Base-by-base conservation (phyloP, 1,140 invertebrate genomes). In the Aphelenchoides avenae region DNA sequence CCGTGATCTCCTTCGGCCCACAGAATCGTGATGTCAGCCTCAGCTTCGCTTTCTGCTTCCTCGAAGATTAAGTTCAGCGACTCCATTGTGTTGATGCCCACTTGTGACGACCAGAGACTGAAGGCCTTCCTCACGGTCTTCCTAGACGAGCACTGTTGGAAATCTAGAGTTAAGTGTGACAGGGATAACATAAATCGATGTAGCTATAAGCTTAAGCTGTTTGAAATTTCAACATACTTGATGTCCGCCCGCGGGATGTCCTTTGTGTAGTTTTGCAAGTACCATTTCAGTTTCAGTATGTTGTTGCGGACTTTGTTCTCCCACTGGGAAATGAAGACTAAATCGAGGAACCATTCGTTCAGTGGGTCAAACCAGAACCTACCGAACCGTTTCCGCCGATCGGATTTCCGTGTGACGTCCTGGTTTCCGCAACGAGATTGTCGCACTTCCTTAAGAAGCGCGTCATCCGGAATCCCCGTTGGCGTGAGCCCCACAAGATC, bases 1-100 rank as follows among this genome's bases (percentile, higher is more conserved):
- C 67, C 68, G 31, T 71, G 68, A 27, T 71, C 68, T 4, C 71
- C 68, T 50, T 65, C 61, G 31, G 68, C 68, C 68, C 68, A 71
- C 20, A 62, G 33, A 43, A 71, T 71, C 5, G 46, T 62, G 50
- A 68, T 68, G 48, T 68, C 66, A 7, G 66, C 62, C 18, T 71
- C 50, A 18, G 41, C 63, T 36, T 61, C 68, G 24, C 18, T 51
- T 5, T 20, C 31, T n/a, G 64, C 64, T 34, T 66, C 64, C 44
- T 65, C 66, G 37, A 62, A 63, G 13, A 18, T 50, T 7, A 63
- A 30, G 1, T 29, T 50, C 18, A 67, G 27, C 15, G 61, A 64
- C 26, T 55, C 27, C 31, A 68, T 52, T 20, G 59, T n/a, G 15
- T 31, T 47, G 39, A 70, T 68, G 26, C 31, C 47, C 18, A 70